Evolutionary conservation across 2,888 invertebrate species (phyloP), one percentile per base, ranked within the genome.

Genomic region (Carabus problematicus): DNA sequence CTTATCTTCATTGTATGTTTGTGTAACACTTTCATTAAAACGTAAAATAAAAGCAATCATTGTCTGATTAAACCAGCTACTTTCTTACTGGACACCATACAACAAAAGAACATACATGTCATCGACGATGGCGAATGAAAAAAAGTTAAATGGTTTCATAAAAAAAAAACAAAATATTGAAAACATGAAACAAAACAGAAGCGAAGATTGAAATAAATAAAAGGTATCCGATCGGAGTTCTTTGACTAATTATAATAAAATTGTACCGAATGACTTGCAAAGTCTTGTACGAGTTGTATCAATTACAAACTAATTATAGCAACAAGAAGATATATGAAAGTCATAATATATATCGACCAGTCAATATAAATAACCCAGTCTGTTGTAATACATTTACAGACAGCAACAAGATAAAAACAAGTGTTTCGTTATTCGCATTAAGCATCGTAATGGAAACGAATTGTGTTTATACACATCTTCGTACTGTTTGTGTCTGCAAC

Each of bases 241-340:
- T 64, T 64, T 64, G 64, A 64, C 56, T 64, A 64, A 64, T 64
- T 64, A 64, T 64, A 64, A 56, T 64, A 56, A 64, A 64, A 64
- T 64, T 64, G 64, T 56, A 56, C 56, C 54, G 43, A 56, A 42
- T 64, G 64, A 64, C 64, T 64, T 64, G 64, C 56, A 41, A n/a
- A 64, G 39, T 54, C 42, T 8, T 9, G 42, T n/a, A 56, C 12
- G 64, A 56, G 55, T 29, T 55, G 64, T 64, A 64, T 64, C 64
- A 56, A 64, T 64, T 64, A 64, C 64, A 29, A 56, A 64, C 55
- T 64, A 64, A 64, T 64, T 64, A 64, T 64, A 56, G 55, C 55
- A 29, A 29, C 29, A 29, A 29, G 3, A 29, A 29, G 29, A 29
- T 29, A 64, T 64, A 64, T 64, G 64, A 64, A 64, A 56, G 64